phyloP scores from a whole-genome alignment of 2,888 invertebrate species.

The Scaptodrosophila latifasciaeformis region DNA sequence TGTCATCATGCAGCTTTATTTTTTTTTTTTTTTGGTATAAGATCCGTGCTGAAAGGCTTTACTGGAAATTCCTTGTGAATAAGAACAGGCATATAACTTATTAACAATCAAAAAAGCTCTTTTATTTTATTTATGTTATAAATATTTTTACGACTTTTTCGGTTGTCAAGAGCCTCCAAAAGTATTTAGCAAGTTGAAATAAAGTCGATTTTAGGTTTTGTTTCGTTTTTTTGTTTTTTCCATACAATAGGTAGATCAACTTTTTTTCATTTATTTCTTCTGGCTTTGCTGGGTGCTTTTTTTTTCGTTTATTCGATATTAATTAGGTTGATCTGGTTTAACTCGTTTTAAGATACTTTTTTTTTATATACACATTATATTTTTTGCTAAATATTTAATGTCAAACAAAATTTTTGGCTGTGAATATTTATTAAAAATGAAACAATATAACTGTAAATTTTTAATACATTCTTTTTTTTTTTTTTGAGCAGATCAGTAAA shows the following conservation, averaged over 20 bases:
- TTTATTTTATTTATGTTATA: too few species aligned
- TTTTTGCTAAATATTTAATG: neutral
- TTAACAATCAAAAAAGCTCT: too few species aligned
- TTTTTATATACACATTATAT: too few species aligned
- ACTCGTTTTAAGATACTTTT: constrained; percentile 37
- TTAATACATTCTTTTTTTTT: constrained; percentile 39
- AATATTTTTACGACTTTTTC: too few species aligned
- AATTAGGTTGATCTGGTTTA: constrained; percentile 49
- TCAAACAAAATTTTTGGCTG: constrained; percentile 4
- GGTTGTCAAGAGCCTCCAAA: neutral
- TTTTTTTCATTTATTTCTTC: constrained; percentile 11
- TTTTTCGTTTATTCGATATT: constrained; percentile 19
- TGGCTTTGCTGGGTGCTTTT: too few species aligned
- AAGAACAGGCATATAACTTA: neutral
- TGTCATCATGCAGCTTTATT: too few species aligned
- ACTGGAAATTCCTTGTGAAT: too few species aligned
- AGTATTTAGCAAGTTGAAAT: neutral
- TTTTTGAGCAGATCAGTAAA: constrained; percentile 25
- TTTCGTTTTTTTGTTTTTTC: constrained; percentile 24
- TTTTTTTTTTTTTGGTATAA: neutral
- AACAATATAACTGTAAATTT: constrained; percentile 58
- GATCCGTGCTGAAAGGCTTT: too few species aligned
- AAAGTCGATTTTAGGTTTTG: too few species aligned
- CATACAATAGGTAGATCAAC: constrained; percentile 22
- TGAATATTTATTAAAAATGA: constrained; percentile 22